phyloP scores from a whole-genome alignment of 2,797 vertebrate genomes.

The Pangasius sanitwongsei region DNA sequence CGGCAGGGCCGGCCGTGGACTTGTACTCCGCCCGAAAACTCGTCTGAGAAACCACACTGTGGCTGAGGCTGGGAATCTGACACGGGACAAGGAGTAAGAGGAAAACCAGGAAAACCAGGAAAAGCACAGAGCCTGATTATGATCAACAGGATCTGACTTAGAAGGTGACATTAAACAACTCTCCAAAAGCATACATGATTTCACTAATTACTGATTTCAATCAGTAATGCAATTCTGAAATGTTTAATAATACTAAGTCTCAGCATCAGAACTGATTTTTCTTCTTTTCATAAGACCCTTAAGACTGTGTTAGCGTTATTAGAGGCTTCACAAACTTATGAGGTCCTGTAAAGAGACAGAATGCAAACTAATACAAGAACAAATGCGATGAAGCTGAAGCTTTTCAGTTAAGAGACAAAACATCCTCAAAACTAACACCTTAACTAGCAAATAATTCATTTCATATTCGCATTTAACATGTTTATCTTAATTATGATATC shows the following conservation, averaged over 20 bases:
- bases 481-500: not conserved
- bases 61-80: constrained; percentile 91
- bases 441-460: not conserved
- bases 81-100: not conserved
- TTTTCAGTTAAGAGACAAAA: not conserved
- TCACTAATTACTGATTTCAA: not conserved
- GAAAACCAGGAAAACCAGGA: not conserved
- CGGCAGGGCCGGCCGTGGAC: constrained; percentile 85
- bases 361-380: not conserved
- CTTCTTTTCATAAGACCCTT: not conserved
- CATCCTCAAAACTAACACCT: not conserved
- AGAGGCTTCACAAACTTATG: not conserved
- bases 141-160: not conserved
- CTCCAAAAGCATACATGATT: not conserved
- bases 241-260: not conserved
- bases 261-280: not conserved
- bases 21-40: constrained; percentile 91
- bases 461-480: not conserved
- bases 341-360: not conserved
- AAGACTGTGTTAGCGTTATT: not conserved
- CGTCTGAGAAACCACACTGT: constrained; percentile 91
- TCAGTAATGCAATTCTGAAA: not conserved
- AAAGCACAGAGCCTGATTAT: not conserved
- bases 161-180: not conserved
- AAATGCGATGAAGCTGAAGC: not conserved